Percentiles rank a stretch among this genome's conserved stretches.
Evolutionary conservation across 2,797 vertebrate species (phyloP).

Genomic region (Falco berigora): DNA sequence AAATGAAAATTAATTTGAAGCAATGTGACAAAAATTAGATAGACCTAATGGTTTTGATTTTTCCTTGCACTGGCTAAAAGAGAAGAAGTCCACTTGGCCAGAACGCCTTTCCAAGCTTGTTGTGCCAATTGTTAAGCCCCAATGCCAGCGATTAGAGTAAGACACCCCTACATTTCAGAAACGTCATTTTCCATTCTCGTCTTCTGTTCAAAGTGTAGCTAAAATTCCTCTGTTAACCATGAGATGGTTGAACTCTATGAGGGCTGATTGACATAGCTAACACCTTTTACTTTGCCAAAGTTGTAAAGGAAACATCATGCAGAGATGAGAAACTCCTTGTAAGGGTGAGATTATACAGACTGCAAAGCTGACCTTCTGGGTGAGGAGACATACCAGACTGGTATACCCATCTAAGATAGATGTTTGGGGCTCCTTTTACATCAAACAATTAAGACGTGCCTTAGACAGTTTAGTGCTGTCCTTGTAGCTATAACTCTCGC

Average conservation of each 20-base stretch:
- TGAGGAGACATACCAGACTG: background rate
- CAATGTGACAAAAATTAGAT: background rate
- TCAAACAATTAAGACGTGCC: background rate
- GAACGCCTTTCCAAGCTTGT: background rate
- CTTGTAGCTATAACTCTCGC: background rate
- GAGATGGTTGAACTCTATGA: too few relatives aligned
- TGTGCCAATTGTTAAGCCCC: background rate
- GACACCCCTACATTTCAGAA: background rate
- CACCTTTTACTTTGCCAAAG: background rate
- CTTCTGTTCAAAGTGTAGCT: background rate
- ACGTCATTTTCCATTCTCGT: background rate
- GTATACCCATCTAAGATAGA: background rate
- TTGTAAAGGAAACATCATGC: accelerated
- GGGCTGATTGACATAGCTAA: background rate
- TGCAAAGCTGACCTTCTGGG: background rate
- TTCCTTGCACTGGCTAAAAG: background rate
- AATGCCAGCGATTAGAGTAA: background rate
- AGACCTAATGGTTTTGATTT: background rate
- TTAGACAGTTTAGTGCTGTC: background rate
- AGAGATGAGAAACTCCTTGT: background rate
- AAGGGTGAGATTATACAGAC: background rate
- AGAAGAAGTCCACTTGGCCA: background rate
- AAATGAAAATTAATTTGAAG: background rate
- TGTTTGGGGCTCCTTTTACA: background rate
- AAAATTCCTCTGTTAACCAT: background rate